Percentiles rank a stretch among this genome's conserved stretches.
Evolutionary conservation across 2,797 vertebrate species (phyloP).

Genomic region (Cuniculus paca): DNA sequence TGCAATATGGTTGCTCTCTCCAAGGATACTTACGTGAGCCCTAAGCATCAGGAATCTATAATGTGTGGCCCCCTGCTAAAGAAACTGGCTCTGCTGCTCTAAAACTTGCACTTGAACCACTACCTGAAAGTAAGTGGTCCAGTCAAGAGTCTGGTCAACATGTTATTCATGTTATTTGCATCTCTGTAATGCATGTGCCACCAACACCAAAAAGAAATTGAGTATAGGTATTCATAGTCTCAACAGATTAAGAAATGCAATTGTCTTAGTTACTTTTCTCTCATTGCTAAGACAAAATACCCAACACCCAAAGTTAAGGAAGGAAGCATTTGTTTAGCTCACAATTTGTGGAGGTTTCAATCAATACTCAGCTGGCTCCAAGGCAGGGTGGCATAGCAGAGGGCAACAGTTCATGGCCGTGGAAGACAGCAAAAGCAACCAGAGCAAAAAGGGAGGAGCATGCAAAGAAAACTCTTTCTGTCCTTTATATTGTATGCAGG

Average conservation of each 20-base stretch:
- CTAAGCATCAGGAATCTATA: neutral
- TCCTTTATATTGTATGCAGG: too few relatives aligned
- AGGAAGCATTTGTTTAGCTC: too few relatives aligned
- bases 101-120: neutral
- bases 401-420: too few relatives aligned
- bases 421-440: too few relatives aligned
- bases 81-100: neutral
- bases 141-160: neutral
- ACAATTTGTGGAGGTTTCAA: too few relatives aligned
- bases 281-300: too few relatives aligned
- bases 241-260: constrained; percentile 54
- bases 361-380: too few relatives aligned
- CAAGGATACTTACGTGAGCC: neutral
- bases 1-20: neutral
- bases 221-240: constrained; percentile 27
- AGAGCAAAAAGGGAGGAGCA: too few relatives aligned
- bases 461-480: too few relatives aligned
- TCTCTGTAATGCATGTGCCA: neutral
- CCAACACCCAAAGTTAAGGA: too few relatives aligned
- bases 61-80: neutral
- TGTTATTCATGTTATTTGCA: neutral
- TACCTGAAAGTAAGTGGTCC: neutral
- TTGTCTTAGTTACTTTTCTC: too few relatives aligned
- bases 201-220: neutral
- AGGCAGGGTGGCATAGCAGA: too few relatives aligned